Evolutionary conservation across 1,140 invertebrate species (phyloP), one percentile per base, ranked within the genome.

Genomic region (Geopemphigus sp.): DNA sequence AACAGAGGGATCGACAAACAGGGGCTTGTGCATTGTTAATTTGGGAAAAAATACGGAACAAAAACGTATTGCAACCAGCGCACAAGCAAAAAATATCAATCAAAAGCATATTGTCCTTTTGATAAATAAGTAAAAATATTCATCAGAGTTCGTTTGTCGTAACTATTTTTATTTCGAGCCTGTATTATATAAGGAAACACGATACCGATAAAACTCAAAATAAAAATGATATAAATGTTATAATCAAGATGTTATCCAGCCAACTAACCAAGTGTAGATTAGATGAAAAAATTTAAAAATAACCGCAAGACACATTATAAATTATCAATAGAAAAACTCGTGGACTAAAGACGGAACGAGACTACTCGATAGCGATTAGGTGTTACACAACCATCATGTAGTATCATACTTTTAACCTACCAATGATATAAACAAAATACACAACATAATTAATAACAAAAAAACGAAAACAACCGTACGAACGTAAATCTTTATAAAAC

Each of bases 1-100:
- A 54, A 72, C 26, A 72, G 26, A 54, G 47, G 68, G 68, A 45
- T 8, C 32, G 8, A 53, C 22, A 29, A 1, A 24, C 22, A 24
- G n/a, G 10, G 47, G 22, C 39, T 45, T 24, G 22, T 53, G 45
- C 6, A 54, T 50, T 26, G 17, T 72, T 1, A 5, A 72, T 54
- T 72, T 54, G 17, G 47, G 47, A 11, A 32, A 72, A 72, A 72
- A 72, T 29, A 14, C 47, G 17, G n/a, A 70, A 70, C 47, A 50
- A 24, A 50, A 54, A 54, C 14, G 14, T 24, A 72, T 24, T 39
- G 32, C 8, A 39, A 63, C 26, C 1, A 63, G 2, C 11, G 8
- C 29, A 32, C 19, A 54, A 11, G 50, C 17, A 54, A 32, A 68
- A n/a, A 68, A 72, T 54, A 72, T 54, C 24, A n/a, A 72, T 54